Evolutionary conservation across 2,113 vertebrate genomes (phyloP), one percentile per base, ranked within the genome.

Genomic region (Dicrurus megarhynchus): DNA sequence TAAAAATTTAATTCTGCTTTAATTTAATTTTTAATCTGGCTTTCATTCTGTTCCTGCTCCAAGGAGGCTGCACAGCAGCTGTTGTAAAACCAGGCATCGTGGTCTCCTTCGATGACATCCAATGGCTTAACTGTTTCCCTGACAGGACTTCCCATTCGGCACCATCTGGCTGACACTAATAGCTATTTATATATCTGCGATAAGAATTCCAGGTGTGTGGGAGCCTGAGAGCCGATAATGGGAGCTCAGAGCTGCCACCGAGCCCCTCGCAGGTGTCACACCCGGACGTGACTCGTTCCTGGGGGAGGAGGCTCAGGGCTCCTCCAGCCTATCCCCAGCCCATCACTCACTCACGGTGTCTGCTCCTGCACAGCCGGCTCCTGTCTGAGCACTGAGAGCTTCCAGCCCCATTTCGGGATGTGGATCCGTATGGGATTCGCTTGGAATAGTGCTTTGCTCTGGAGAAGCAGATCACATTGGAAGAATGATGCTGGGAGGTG

Each of bases 381-480:
- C 56, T 4, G 2, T 5, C 41, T 3, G 14, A 56, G 82, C 37
- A 1, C 49, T 3, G 3, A 3, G 10, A 23, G 76, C 35, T 63
- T 30, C 49, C 57, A 77, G 81, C n/a, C n/a, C n/a, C n/a, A 2
- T 12, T 33, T 8, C 0, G 3, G 44, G 23, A 3, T 28, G 6
- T 6, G 47, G 28, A 33, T 75, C 33, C 2, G 0, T 6, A 0
- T 2, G 28, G 56, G 20, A 6, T 64, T 19, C 0, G 0, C 17
- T 47, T 22, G 27, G 11, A 75, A 15, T 0, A 3, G 21, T 5
- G 27, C n/a, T 52, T 30, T 27, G 2, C 64, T 73, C 49, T 9
- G 42, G 24, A 78, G 28, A 46, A 47, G 35, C 13, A 39, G 56
- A 7, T 88, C 11, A 0, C 27, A 2, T 4, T 5, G 53, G 19